phyloP scores from a whole-genome alignment of 2,113 vertebrate genomes.

The Lamprotornis superbus region DNA sequence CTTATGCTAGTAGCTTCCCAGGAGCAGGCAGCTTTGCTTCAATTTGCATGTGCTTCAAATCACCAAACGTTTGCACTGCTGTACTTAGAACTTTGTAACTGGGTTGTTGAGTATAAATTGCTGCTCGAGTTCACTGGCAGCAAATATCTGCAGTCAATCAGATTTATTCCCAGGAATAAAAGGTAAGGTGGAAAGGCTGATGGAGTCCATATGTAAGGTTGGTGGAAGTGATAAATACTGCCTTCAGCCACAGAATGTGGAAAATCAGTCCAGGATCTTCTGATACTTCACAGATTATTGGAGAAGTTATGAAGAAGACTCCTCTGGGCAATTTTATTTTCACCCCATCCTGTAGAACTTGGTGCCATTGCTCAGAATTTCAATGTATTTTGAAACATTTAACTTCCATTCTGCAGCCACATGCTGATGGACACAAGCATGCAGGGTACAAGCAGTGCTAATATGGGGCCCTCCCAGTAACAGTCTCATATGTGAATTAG shows the following conservation, averaged over 20 bases:
- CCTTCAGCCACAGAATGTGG: neutral
- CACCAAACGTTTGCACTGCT: neutral
- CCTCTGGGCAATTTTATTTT: neutral
- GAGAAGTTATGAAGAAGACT: neutral
- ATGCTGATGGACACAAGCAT: neutral
- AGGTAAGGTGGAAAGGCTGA: neutral
- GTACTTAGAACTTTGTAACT: neutral
- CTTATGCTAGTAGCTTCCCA: neutral
- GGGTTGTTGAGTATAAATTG: neutral
- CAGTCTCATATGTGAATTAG: neutral
- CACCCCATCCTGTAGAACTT: neutral
- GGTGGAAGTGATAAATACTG: neutral
- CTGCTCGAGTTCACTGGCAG: neutral
- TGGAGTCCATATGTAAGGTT: neutral
- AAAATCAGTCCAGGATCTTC: neutral
- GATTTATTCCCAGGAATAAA: neutral
- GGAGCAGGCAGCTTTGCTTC: neutral
- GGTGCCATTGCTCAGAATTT: neutral
- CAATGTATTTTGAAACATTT: neutral
- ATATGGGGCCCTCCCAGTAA: neutral
- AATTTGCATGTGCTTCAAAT: neutral
- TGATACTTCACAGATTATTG: neutral
- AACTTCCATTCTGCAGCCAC: neutral
- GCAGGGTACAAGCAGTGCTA: neutral
- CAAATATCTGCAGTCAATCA: neutral